Conservation (phyloP, 2,888 invertebrate species). For the Schizaphis graminum region DNA sequence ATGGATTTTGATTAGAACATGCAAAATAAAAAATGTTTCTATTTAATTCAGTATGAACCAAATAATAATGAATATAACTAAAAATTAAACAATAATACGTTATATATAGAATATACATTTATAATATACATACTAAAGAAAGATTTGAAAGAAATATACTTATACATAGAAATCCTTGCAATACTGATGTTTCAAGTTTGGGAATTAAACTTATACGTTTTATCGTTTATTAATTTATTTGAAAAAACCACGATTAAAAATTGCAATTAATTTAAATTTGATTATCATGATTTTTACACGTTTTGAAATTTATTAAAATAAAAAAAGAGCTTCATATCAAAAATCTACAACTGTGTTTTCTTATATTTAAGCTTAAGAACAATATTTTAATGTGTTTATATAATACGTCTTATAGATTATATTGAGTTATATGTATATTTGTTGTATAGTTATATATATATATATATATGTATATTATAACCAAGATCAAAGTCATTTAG, state of each 20-base stretch:
- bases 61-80: not conserved
- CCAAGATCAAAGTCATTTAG: not conserved
- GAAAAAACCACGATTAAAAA: not conserved
- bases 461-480: too few relatives aligned
- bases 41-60: not conserved
- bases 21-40: not conserved
- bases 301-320: not conserved
- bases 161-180: not conserved
- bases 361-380: not conserved
- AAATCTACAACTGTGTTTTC: not conserved
- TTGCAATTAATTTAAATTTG: not conserved
- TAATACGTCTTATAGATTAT: not conserved
- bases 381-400: not conserved
- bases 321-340: not conserved
- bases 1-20: not conserved
- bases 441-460: not conserved
- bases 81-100: not conserved
- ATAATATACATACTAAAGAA: too few relatives aligned
- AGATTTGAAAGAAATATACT: not conserved
- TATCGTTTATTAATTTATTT: not conserved
- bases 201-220: not conserved
- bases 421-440: not conserved
- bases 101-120: too few relatives aligned
- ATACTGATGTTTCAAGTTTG: not conserved
- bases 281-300: not conserved